Base-by-base conservation (phyloP, 1,140 invertebrate genomes). In the Ladona fulva region DNA sequence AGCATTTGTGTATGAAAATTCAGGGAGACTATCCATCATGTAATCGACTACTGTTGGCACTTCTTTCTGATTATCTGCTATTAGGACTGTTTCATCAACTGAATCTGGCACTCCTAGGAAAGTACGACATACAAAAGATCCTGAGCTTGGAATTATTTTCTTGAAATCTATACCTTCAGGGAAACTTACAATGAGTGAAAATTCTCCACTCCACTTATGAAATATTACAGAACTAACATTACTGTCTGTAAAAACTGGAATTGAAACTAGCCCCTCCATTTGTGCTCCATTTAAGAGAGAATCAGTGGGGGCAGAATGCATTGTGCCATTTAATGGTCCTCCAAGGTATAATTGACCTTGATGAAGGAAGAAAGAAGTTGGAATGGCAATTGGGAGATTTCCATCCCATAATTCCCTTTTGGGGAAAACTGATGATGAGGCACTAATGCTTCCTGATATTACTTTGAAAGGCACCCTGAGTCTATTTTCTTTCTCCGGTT, bases 371-470 rank as follows among this genome's bases (percentile, higher is more conserved):
- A 77, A 22, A 3, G 29, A 19, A 52, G 25, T 76, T 12, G 76
- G 76, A n/a, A 66, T 44, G 8, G 37, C 29, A 19, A 77, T 66
- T 12, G 76, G 76, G 8, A 77, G n/a, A 11, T 29, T 24, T 24
- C 76, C 76, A 77, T 77, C 44, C 76, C 76, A 77, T 42, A 77
- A 42, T 19, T n/a, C 25, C 44, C 66, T 66, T 22, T 66, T 22
- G 1, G 16, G 16, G n/a, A 66, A 66, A 19, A 22, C 3, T 19
- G 52, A 22, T 6, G 52, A 66, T 66, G 52, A 19, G 12, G 52
- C 14, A 66, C 16, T 66, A 19, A 66, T 12, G 14, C n/a, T 66
- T 66, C 52, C 52, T 66, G 52, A 19, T 66, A 66, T 66, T 19
- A 66, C n/a, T 19, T 66, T 22, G 16, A 66, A 19, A 3, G 52